These are phyloP conservation scores for Tragelaphus eurycerus DNA, from an alignment of 2,797 vertebrate genomes.

Conservation along the genomic window DNA sequence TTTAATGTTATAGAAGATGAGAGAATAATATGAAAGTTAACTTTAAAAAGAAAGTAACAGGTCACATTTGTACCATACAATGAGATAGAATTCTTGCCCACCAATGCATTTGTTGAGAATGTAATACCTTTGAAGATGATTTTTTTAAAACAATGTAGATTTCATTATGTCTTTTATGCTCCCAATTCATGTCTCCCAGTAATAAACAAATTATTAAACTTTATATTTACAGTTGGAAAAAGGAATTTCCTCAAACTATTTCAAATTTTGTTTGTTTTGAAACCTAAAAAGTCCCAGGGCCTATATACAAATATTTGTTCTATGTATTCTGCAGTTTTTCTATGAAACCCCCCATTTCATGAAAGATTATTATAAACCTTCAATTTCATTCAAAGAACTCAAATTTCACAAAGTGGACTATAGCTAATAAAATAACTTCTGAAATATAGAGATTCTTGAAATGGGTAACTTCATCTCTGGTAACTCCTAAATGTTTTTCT, in stretches of 20 bases:
- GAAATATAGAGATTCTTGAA: background rate
- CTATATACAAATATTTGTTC: background rate
- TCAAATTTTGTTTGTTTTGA: background rate
- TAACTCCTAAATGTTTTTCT: background rate
- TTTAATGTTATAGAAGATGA: background rate
- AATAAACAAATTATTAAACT: background rate
- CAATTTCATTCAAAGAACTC: background rate
- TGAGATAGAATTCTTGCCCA: background rate
- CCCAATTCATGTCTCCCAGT: background rate
- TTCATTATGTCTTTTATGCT: background rate
- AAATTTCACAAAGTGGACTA: background rate
- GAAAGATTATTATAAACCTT: background rate
- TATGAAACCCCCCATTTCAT: background rate
- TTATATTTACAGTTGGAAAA: background rate
- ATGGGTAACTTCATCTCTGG: background rate
- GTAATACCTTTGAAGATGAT: background rate
- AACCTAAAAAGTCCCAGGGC: background rate
- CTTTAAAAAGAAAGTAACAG: background rate
- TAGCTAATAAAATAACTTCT: background rate
- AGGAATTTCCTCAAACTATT: background rate
- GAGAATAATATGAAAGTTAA: background rate
- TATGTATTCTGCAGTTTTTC: background rate
- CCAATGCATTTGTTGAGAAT: background rate
- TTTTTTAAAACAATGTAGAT: background rate
- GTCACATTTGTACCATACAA: background rate